A percentile compares a stretch with the other conserved stretches of the same genome.
phyloP scores from a whole-genome alignment of 2,113 vertebrate species.

The Perognathus longimembris region DNA sequence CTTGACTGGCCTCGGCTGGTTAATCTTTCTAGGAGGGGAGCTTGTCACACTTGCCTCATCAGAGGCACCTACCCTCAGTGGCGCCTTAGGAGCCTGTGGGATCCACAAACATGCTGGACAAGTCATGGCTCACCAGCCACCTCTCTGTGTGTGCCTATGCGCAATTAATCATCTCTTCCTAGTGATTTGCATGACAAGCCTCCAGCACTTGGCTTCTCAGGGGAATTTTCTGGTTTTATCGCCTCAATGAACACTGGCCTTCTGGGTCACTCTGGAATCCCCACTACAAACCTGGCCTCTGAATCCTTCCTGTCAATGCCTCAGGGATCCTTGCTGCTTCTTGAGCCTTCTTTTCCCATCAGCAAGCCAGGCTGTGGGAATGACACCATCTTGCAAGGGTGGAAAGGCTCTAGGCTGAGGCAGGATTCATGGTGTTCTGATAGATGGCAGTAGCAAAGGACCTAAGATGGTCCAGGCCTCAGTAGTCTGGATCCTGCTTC shows the following conservation, averaged over 20 bases:
- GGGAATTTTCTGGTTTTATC: slow-evolving; percentile 56
- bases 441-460: not conserved
- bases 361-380: not conserved
- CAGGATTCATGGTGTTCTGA: not conserved
- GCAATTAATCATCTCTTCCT: slow-evolving; percentile 42
- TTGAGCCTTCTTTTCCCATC: not conserved
- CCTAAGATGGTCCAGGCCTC: not conserved
- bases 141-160: slow-evolving; percentile 35
- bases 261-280: slow-evolving; percentile 38
- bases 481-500: not conserved
- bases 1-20: not conserved
- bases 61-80: not conserved
- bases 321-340: not conserved
- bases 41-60: not conserved
- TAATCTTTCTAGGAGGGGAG: slow-evolving; percentile 39
- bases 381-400: not conserved
- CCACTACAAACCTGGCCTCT: slow-evolving; percentile 22
- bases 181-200: slow-evolving; percentile 54
- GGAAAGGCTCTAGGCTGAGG: not conserved
- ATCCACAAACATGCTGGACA: slow-evolving; percentile 28
- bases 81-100: not conserved
- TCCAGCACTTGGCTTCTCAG: slow-evolving; percentile 39
- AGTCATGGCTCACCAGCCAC: slow-evolving; percentile 68
- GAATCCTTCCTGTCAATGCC: not conserved
- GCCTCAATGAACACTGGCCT: slow-evolving; percentile 24